A percentile compares a stretch with the other conserved stretches of the same genome.
These are phyloP conservation scores for Fabriciana adippe DNA, from an alignment of 2,888 invertebrate species.

Conservation along the genomic window DNA sequence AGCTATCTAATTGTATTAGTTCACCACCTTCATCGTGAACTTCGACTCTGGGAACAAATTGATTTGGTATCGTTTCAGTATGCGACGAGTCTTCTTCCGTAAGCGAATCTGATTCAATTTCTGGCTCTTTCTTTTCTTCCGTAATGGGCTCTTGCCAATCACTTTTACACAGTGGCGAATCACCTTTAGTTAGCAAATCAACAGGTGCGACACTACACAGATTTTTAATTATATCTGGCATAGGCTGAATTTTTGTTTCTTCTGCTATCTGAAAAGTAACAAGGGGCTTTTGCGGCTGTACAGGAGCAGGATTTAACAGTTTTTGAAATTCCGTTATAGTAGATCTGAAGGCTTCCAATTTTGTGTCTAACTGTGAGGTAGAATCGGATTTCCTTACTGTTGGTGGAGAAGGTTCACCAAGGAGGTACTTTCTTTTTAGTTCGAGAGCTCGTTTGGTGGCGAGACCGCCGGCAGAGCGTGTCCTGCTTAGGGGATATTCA, in stretches of 20 bases:
- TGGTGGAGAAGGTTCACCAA: conserved; percentile 87
- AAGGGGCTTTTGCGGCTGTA: conserved; percentile 55
- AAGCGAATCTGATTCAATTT: conserved; percentile 82
- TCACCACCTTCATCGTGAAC: conserved; percentile 88
- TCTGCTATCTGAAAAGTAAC: conserved; percentile 62
- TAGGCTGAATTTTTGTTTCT: conserved; percentile 74
- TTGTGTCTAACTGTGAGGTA: conserved; percentile 91
- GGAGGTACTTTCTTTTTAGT: conserved; percentile 91
- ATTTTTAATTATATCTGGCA: conserved; percentile 84
- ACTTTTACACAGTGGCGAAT: conserved; percentile 56
- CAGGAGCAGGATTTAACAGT: conserved; percentile 88
- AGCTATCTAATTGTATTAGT: conserved; percentile 83
- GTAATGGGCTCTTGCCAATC: conserved; percentile 76
- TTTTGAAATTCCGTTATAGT: conserved; percentile 95
- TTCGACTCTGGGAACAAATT: conserved; percentile 86
- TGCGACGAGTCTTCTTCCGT: conserved; percentile 69
- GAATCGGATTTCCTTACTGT: conserved; percentile 91
- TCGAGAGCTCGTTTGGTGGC: conserved; percentile 94
- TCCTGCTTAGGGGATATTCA: conserved; percentile 90
- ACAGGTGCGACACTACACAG: conserved; percentile 65
- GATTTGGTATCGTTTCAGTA: conserved; percentile 65
- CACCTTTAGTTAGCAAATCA: conserved; percentile 65
- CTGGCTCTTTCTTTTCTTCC: conserved; percentile 60
- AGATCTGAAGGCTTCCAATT: conserved; percentile 91
- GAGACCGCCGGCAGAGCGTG: conserved; percentile 93